Evolutionary conservation across 2,113 vertebrate genomes (phyloP).

Genomic region (Eulacestoma nigropectus): DNA sequence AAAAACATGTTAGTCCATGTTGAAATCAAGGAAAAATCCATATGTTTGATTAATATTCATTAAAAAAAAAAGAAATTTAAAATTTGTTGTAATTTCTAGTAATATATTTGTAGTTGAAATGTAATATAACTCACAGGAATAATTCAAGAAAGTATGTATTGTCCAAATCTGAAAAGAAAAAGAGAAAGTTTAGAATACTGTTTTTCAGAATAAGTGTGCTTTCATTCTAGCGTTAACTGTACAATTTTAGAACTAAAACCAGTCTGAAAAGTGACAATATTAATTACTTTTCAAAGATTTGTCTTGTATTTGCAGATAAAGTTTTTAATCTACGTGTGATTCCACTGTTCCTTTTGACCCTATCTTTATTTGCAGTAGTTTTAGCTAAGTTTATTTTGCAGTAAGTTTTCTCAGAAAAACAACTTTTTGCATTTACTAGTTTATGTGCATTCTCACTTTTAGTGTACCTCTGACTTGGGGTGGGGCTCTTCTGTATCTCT

Average conservation of each 20-base stretch:
- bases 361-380: not conserved
- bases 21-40: not conserved
- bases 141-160: not conserved
- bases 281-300: not conserved
- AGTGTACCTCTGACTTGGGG: not conserved
- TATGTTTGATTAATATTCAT: not conserved
- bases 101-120: not conserved
- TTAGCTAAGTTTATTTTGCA: not conserved
- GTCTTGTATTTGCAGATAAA: not conserved
- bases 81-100: not conserved
- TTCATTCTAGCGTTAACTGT: not conserved
- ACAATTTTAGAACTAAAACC: not conserved
- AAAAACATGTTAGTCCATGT: not conserved
- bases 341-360: not conserved
- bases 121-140: not conserved
- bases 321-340: not conserved
- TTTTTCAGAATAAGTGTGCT: not conserved
- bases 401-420: not conserved
- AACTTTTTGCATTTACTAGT: not conserved
- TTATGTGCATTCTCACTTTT: not conserved
- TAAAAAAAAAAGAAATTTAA: not conserved
- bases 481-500: not conserved
- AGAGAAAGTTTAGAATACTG: not conserved
- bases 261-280: not conserved
- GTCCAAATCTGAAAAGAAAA: not conserved